Evolutionary conservation across 2,888 invertebrate species (phyloP).

Genomic region (Athalia rosae): DNA sequence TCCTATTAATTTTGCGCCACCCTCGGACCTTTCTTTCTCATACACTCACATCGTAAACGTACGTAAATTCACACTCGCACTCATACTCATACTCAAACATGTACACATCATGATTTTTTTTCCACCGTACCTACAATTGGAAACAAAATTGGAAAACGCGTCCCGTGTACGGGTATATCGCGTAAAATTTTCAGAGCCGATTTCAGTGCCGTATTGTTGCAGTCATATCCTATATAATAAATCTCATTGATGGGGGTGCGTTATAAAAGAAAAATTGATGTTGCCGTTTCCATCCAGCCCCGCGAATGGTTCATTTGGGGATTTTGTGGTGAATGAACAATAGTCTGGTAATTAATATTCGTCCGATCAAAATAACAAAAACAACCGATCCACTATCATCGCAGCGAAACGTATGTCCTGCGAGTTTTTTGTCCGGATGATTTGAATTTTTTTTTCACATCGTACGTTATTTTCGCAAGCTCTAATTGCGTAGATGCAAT

Average conservation of each 20-base stretch:
- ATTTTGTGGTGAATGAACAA: slow-evolving; percentile 27
- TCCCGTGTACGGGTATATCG: slow-evolving; percentile 3
- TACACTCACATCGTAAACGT: too few species aligned
- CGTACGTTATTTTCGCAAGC: too few species aligned
- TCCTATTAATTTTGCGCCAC: too few species aligned
- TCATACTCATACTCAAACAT: too few species aligned
- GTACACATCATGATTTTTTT: too few species aligned
- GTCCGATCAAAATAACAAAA: slow-evolving; percentile 16
- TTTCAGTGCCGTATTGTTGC: slow-evolving; percentile 31
- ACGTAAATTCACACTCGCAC: too few species aligned
- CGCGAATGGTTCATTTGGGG: slow-evolving; percentile 25
- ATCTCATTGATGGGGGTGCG: slow-evolving; percentile 35
- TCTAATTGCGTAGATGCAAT: too few species aligned
- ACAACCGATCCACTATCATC: background rate
- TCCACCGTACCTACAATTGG: background rate
- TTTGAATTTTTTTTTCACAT: background rate
- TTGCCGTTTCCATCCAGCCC: slow-evolving; percentile 12
- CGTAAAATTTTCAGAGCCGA: slow-evolving; percentile 19
- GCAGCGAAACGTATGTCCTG: slow-evolving; percentile 9
- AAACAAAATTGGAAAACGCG: slow-evolving; percentile 18
- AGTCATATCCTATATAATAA: slow-evolving; percentile 34
- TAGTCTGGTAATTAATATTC: slow-evolving; percentile 37
- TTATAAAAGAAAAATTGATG: slow-evolving; percentile 27
- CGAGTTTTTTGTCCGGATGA: background rate
- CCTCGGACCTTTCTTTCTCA: too few species aligned